A percentile compares a stretch with the other conserved stretches of the same genome.
Conservation (phyloP, 2,888 invertebrate species). For the Drosophila mimica region DNA sequence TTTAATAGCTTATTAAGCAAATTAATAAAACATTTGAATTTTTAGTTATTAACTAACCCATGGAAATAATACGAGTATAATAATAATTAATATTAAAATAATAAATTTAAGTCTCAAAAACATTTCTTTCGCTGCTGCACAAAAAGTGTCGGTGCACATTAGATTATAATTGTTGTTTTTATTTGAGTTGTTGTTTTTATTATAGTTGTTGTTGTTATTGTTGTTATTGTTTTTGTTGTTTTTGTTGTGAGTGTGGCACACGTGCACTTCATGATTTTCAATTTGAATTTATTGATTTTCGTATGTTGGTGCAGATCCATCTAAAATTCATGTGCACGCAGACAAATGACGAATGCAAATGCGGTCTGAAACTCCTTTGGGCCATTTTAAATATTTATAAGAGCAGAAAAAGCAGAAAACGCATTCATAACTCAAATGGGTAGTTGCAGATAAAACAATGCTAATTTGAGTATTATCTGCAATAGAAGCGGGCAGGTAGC, state of each 20-base stretch:
- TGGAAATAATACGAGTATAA: background rate
- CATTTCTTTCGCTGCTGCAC: constrained; percentile 36
- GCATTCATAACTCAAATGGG: constrained; percentile 1
- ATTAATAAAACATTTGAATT: too few species aligned
- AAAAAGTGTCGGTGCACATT: constrained; percentile 28
- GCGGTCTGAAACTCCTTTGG: constrained; percentile 32
- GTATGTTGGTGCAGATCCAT: constrained; percentile 42
- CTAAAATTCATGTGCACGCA: constrained; percentile 57
- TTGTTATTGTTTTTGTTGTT: constrained; percentile 8
- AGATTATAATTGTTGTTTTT: constrained; percentile 1
- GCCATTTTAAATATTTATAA: constrained; percentile 62
- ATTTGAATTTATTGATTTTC: constrained; percentile 77
- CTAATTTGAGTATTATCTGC: constrained; percentile 63
- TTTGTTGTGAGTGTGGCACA: constrained; percentile 5
- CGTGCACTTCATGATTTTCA: constrained; percentile 61
- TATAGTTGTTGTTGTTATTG: constrained; percentile 1
- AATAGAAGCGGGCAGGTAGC: constrained; percentile 48
- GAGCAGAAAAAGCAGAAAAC: background rate
- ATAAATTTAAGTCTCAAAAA: constrained; percentile 20
- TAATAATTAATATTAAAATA: too few species aligned
- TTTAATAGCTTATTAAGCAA: background rate
- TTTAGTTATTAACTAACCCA: constrained; percentile 7
- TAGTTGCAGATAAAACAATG: constrained; percentile 49
- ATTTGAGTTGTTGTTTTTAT: background rate
- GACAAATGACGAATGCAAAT: constrained; percentile 69